Base-by-base conservation (phyloP, 2,113 vertebrate genomes). In the Salvator merianae region DNA sequence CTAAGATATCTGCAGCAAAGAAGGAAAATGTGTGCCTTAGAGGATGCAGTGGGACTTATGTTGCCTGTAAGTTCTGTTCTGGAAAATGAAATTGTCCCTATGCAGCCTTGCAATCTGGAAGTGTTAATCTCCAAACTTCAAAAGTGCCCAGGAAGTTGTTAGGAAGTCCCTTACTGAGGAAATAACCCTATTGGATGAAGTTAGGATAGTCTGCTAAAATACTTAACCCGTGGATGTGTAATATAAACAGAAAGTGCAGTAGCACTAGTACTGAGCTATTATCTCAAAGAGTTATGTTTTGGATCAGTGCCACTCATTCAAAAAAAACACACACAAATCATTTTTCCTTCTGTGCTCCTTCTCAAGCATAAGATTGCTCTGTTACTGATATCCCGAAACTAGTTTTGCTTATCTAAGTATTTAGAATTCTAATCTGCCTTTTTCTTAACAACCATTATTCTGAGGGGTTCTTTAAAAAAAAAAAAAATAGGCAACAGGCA, bases 201-300 rank as follows among this genome's bases (percentile, higher is more conserved):
- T 38, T 72, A 30, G n/a, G 26, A 34, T 38, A 30, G 18, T 66
- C 43, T 59, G 34, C 55, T 71, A 73, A 72, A 69, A 81, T 36
- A 30, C 72, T 87, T 79, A 5, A 66, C 87, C 82, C 20, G 78
- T 32, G 71, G 22, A 71, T 65, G 18, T 86, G 59, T 78, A 76
- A 84, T 73, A 69, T 78, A 74, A 90, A 87, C 79, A 73, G 74
- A 86, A 90, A 88, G 70, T 20, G 55, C 55, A 59, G 55, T 20
- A 20, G 55, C 18, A 59, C 16, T 63, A 79, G 40, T 13, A 82
- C 36, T 82, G 40, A 83, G 30, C 38, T 65, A 47, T 32, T 82
- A 34, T 77, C 78, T 69, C 55, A 77, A n/a, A 74, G 34, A 55
- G 6, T 70, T 5, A 24, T n/a, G n/a, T n/a, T 43, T 68, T 84